phyloP scores from a whole-genome alignment of 2,888 invertebrate species.

The Drymonia ruficornis region DNA sequence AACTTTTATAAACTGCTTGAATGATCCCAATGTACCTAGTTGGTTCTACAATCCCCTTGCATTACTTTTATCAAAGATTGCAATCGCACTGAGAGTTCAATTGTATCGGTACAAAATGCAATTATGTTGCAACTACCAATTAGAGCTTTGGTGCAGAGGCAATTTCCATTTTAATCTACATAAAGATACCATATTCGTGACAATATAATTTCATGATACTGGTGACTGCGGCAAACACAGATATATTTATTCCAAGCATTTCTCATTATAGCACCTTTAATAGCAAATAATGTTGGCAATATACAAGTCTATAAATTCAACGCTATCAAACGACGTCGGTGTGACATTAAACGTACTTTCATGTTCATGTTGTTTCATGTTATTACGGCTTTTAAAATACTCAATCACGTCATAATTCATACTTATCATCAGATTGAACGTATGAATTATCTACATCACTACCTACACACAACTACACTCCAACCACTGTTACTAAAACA shows the following conservation, averaged over 20 bases:
- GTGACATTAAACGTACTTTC: neutral
- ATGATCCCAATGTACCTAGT: neutral
- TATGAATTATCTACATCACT: no score
- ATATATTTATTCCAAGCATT: neutral
- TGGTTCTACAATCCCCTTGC: neutral
- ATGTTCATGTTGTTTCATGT: no score
- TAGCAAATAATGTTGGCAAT: neutral
- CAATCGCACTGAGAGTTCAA: constrained; percentile 11
- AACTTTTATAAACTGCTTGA: no score
- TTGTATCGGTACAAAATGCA: constrained; percentile 8
- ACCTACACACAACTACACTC: no score
- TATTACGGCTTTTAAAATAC: no score
- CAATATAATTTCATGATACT: no score
- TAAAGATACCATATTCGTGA: no score
- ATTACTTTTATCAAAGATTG: constrained; percentile 10
- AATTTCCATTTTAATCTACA: constrained; percentile 7
- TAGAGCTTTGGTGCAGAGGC: neutral
- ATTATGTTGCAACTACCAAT: constrained; percentile 13
- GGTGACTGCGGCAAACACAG: no score
- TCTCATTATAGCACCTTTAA: neutral
- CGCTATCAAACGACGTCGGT: neutral
- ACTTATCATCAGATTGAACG: no score
- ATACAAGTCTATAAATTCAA: neutral
- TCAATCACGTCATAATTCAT: no score
- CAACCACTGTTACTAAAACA: no score